phyloP scores from a whole-genome alignment of 2,113 vertebrate genomes.

The Chaetorhynchus papuensis region DNA sequence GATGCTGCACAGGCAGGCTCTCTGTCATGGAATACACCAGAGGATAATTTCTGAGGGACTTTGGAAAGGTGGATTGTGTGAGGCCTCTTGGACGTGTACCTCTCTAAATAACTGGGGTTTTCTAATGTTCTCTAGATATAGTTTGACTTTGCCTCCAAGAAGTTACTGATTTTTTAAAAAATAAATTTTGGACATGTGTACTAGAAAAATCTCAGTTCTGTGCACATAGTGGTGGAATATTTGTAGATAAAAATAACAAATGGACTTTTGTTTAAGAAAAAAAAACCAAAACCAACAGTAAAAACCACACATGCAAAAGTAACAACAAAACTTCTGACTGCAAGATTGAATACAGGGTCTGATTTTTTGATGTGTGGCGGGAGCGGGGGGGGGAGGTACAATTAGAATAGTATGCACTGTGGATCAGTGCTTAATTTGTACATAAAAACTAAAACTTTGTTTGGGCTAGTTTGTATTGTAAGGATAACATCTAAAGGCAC shows the following conservation, averaged over 20 bases:
- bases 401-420: constrained; percentile 60
- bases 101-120: constrained; percentile 1
- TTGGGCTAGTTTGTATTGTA: constrained; percentile 65
- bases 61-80: neutral
- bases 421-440: constrained; percentile 73
- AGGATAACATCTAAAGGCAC: constrained; percentile 58
- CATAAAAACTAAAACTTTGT: constrained; percentile 57
- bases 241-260: neutral
- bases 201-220: constrained; percentile 30
- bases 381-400: neutral
- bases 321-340: neutral
- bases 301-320: neutral
- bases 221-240: neutral
- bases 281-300: neutral
- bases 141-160: neutral
- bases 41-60: neutral
- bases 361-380: constrained; percentile 30
- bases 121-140: neutral
- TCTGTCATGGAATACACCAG: rapidly evolving
- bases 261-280: neutral
- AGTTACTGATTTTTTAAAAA: neutral
- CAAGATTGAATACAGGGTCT: constrained; percentile 33
- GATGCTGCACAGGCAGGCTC: neutral
- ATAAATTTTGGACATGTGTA: neutral
- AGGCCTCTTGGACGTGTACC: neutral